Evolutionary conservation across 2,113 vertebrate species (phyloP), one percentile per base, ranked within the genome.

Genomic region (Cacatua alba): DNA sequence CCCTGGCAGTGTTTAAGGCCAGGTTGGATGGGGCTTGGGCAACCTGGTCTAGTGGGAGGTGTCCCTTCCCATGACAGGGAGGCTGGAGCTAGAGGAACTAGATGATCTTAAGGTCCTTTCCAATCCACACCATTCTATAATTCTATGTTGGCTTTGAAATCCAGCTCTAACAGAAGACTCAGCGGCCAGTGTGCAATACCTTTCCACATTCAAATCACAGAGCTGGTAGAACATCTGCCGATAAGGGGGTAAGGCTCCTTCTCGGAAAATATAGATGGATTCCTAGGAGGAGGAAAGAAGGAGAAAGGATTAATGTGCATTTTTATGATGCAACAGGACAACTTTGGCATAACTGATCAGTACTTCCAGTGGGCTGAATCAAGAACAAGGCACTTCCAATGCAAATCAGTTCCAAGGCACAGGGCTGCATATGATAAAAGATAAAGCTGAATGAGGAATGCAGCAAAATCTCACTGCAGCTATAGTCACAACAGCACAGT

Each of bases 201-300:
- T 98, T 21, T 99, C 98, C 92, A 99, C 99, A 1, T 99, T 97
- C 94, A 99, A 74, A 88, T 99, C 99, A 84, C 99, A 99, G 18
- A 99, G 97, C 98, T 99, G 99, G 98, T 99, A 99, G 97, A 99
- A 99, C 99, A 99, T 99, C 98, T 99, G 99, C 48, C 99, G 98
- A 87, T 99, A 99, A 1, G 99, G 99, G 6, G 99, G 99, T 52
- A 99, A 90, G 82, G 98, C 99, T 29, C 98, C 99, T 41, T 99
- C 99, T 63, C 86, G 98, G 98, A 99, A 99, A 91, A 99, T 97
- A 90, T 99, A 99, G 19, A 98, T 84, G 0, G 99, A 99, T 62
- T 99, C 99, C 99, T 99, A 49, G 37, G 26, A 59, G 64, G 10
- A 68, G 18, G 57, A 87, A 67, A 68, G 64, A 49, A 59, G 16